These are phyloP conservation scores for Blera fallax DNA, from an alignment of 2,888 invertebrate genomes.

Conservation along the genomic window DNA sequence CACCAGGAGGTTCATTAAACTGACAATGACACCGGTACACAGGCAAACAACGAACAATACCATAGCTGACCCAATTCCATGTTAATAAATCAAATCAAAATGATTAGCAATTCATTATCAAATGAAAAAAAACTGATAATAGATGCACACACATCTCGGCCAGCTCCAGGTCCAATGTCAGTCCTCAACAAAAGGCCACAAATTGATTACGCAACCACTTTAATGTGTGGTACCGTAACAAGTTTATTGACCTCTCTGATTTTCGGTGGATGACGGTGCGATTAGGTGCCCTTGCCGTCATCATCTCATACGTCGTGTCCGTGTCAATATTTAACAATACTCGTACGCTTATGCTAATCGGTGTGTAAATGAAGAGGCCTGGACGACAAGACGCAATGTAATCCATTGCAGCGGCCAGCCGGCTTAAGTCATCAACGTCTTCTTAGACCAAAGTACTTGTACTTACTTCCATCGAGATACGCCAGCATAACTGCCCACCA, in stretches of 20 bases:
- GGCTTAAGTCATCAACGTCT: slow-evolving; percentile 29
- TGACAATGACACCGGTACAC: neutral
- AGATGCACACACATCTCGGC: neutral
- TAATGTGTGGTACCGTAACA: slow-evolving; percentile 18
- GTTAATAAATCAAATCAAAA: slow-evolving; percentile 40
- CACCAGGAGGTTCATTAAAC: slow-evolving; percentile 15
- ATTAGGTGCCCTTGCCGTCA: neutral
- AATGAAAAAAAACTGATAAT: neutral
- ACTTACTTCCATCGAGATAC: neutral
- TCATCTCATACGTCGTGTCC: neutral
- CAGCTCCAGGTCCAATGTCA: neutral
- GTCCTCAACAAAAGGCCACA: slow-evolving; percentile 45
- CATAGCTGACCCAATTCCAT: slow-evolving; percentile 43
- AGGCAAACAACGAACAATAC: neutral
- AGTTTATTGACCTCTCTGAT: slow-evolving; percentile 57
- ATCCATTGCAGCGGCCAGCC: slow-evolving; percentile 25
- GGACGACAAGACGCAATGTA: slow-evolving; percentile 48
- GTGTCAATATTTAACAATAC: slow-evolving; percentile 24
- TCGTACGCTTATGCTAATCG: slow-evolving; percentile 49
- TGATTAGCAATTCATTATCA: slow-evolving; percentile 58
- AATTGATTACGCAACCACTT: slow-evolving; percentile 59
- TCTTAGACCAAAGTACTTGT: neutral
- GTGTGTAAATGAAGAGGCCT: slow-evolving; percentile 42
- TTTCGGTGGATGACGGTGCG: slow-evolving; percentile 7
- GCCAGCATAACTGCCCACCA: neutral